These are phyloP conservation scores for Zaprionus kolodkinae DNA, from an alignment of 1,140 invertebrate species.

Conservation along the genomic window DNA sequence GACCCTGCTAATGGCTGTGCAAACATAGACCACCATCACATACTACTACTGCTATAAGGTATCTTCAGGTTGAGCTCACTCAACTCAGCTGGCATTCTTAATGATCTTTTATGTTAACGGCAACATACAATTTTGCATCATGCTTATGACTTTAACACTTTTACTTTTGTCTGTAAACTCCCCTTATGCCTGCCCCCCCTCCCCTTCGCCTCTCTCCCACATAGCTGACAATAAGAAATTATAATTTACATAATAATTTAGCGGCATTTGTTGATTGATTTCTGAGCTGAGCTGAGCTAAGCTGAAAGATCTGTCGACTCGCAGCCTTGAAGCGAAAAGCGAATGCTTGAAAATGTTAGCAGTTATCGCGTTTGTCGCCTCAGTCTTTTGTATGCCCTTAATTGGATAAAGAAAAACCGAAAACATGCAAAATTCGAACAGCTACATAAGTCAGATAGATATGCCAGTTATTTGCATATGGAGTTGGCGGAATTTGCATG, in stretches of 20 bases:
- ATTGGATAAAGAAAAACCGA: conserved; percentile 62
- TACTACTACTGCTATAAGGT: conserved; percentile 8
- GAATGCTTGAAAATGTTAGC: conserved; percentile 24
- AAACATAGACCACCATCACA: neutral
- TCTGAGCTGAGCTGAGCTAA: conserved; percentile 6
- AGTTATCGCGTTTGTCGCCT: conserved; percentile 57
- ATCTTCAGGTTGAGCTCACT: conserved; percentile 14
- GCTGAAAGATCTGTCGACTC: conserved; percentile 12
- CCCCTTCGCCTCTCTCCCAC: neutral
- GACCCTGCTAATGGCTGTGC: neutral
- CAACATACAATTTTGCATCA: conserved; percentile 33
- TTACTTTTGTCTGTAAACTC: conserved; percentile 40
- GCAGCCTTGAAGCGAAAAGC: conserved; percentile 41
- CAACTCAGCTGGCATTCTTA: conserved; percentile 39
- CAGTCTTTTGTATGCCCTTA: conserved; percentile 64
- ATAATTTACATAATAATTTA: conserved; percentile 76
- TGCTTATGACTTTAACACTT: conserved; percentile 58
- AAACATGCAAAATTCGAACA: conserved; percentile 54
- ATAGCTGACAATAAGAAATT: conserved; percentile 56
- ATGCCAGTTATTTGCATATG: conserved; percentile 51
- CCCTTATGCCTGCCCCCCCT: neutral
- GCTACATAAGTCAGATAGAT: conserved; percentile 54
- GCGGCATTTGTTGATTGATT: conserved; percentile 71
- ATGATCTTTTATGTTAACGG: conserved; percentile 30
- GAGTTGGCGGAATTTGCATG: conserved; percentile 62